phyloP scores from a whole-genome alignment of 2,888 invertebrate genomes.

The Drosophila demipolita region DNA sequence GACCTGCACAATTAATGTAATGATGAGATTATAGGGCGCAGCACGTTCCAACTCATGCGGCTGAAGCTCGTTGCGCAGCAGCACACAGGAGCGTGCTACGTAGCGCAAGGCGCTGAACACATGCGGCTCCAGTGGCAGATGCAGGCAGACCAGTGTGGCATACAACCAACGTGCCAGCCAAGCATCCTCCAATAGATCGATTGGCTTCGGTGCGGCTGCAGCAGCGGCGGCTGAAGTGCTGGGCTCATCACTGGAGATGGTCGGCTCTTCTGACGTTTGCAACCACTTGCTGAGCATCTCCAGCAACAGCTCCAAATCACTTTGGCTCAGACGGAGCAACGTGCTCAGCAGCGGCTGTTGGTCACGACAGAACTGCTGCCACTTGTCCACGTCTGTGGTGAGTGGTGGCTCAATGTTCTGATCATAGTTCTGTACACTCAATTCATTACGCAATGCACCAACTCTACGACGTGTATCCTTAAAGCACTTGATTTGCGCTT shows the following conservation, averaged over 20 bases:
- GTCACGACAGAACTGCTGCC: constrained; percentile 78
- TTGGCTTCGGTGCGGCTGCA: background rate
- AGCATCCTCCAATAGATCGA: constrained; percentile 69
- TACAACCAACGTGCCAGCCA: constrained; percentile 85
- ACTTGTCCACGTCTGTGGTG: constrained; percentile 68
- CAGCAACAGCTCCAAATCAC: constrained; percentile 80
- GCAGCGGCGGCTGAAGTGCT: constrained; percentile 24
- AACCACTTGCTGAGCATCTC: constrained; percentile 82
- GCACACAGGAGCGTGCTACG: constrained; percentile 82
- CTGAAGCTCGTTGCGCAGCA: constrained; percentile 74
- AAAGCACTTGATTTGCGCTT: constrained; percentile 78
- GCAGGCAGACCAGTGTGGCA: constrained; percentile 81
- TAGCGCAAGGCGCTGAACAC: constrained; percentile 82
- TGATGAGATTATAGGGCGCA: constrained; percentile 83
- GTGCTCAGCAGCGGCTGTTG: constrained; percentile 80
- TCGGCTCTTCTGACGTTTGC: constrained; percentile 7
- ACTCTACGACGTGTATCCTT: constrained; percentile 68
- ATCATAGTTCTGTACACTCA: constrained; percentile 50
- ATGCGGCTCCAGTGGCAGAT: constrained; percentile 83
- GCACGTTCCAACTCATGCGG: constrained; percentile 72
- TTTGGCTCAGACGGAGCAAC: constrained; percentile 82
- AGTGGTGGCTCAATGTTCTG: constrained; percentile 65
- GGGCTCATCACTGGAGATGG: constrained; percentile 21
- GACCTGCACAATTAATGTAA: constrained; percentile 82
- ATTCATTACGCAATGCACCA: constrained; percentile 54